Evolutionary conservation across 2,113 vertebrate species (phyloP).

Genomic region (Aegithalos caudatus): DNA sequence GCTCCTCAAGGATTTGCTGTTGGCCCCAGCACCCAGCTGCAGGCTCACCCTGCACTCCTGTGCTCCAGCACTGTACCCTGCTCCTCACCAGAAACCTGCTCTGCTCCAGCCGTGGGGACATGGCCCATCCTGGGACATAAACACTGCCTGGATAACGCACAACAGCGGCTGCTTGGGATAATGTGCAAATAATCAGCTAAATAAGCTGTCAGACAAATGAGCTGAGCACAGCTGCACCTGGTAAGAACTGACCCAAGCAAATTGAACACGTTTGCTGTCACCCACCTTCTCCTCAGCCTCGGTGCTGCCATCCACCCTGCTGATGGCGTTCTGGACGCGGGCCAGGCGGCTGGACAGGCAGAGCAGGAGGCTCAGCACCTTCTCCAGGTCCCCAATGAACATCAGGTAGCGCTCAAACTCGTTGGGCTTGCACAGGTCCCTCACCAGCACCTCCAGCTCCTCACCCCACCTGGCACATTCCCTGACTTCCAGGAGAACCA

Average conservation of each 20-base stretch:
- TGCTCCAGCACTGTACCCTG: background rate
- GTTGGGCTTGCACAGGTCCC: conserved; percentile 72
- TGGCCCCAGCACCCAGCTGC: background rate
- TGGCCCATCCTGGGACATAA: fast-evolving
- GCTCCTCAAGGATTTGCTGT: background rate
- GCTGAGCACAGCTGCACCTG: background rate
- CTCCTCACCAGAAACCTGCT: background rate
- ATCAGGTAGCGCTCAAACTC: conserved; percentile 85
- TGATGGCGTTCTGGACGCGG: conserved; percentile 85
- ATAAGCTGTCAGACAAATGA: background rate
- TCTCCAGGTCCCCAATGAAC: conserved; percentile 90
- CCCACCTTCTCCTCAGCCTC: conserved; percentile 90
- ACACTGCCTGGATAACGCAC: background rate
- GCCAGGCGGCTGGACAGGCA: conserved; percentile 88
- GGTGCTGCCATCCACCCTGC: conserved; percentile 67
- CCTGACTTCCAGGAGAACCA: conserved; percentile 61
- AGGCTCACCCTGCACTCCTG: background rate
- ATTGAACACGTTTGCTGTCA: background rate
- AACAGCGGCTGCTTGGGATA: too few species aligned
- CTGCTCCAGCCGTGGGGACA: background rate
- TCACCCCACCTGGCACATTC: conserved; percentile 50
- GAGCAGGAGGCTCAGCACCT: conserved; percentile 88
- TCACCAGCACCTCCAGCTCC: conserved; percentile 71
- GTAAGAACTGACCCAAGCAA: background rate
- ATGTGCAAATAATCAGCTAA: background rate